Percentiles rank a stretch among this genome's conserved stretches.
phyloP scores from a whole-genome alignment of 1,140 invertebrate genomes.

The Leptonema lineaticorne region DNA sequence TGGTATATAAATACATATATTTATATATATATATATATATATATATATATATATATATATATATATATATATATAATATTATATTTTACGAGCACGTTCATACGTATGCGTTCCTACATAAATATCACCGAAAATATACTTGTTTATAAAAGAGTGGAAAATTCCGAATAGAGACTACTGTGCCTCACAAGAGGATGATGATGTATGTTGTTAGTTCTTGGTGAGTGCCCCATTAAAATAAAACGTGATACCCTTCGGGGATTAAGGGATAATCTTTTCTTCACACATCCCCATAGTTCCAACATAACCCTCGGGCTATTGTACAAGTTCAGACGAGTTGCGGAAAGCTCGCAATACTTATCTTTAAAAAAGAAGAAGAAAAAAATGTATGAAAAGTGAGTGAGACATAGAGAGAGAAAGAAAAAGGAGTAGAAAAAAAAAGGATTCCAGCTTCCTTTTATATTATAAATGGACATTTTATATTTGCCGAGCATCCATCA shows the following conservation, averaged over 20 bases:
- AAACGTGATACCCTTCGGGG: conserved; percentile 27
- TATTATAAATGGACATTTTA: too few relatives aligned
- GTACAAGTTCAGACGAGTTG: neutral
- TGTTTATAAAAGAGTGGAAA: neutral
- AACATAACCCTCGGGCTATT: neutral
- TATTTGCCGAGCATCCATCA: too few relatives aligned
- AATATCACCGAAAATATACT: neutral
- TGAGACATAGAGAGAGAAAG: too few relatives aligned
- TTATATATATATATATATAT: too few relatives aligned
- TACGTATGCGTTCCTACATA: neutral
- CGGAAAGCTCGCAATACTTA: neutral
- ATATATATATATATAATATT: too few relatives aligned
- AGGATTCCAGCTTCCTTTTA: too few relatives aligned
- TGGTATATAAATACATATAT: too few relatives aligned
- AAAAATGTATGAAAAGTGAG: too few relatives aligned
- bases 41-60: too few relatives aligned
- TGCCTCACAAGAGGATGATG: conserved; percentile 1
- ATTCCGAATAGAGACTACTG: neutral
- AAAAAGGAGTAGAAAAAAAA: too few relatives aligned
- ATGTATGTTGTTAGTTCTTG: conserved; percentile 25
- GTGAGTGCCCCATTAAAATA: conserved; percentile 31
- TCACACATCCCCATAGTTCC: conserved; percentile 10
- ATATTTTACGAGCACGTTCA: neutral
- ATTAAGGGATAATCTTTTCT: conserved; percentile 32
- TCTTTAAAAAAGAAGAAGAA: too few relatives aligned